These are phyloP conservation scores for Cyanoderma ruficeps DNA, from an alignment of 2,113 vertebrate genomes.

Conservation along the genomic window DNA sequence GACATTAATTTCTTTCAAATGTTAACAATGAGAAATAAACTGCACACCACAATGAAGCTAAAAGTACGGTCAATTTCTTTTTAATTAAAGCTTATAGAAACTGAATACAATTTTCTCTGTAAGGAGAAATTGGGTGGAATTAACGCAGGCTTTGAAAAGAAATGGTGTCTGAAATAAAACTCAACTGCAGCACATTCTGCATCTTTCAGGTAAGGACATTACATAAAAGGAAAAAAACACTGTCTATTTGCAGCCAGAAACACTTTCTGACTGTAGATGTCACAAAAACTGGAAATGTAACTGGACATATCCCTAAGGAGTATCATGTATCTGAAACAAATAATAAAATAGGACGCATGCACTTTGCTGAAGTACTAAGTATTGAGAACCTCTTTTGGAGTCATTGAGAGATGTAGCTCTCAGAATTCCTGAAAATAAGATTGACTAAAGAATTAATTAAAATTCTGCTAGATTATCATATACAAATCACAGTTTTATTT, in stretches of 20 bases:
- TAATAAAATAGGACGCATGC: not conserved
- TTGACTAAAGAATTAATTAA: not conserved
- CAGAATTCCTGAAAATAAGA: not conserved
- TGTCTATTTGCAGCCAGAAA: constrained; percentile 50
- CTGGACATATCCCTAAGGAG: not conserved
- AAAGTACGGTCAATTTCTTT: constrained; percentile 34
- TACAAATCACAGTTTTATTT: not conserved
- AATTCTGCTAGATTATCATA: not conserved
- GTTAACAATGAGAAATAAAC: constrained; percentile 61
- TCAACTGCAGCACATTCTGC: not conserved
- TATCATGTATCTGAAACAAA: not conserved
- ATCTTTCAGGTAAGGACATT: not conserved
- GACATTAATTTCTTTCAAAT: constrained; percentile 60
- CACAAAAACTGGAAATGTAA: not conserved
- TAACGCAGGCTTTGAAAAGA: not conserved
- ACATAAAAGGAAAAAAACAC: not conserved
- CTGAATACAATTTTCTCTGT: constrained; percentile 32
- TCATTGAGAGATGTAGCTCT: not conserved
- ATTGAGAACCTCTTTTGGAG: not conserved
- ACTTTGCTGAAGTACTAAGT: not conserved
- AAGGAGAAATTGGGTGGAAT: not conserved
- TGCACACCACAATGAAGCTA: constrained; percentile 12
- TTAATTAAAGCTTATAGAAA: constrained; percentile 54
- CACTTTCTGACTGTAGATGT: constrained; percentile 27
- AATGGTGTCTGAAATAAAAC: not conserved